These are phyloP conservation scores for Patiria pectinifera DNA, from an alignment of 53 echinoderm and acorn worm species.

Conservation along the genomic window DNA sequence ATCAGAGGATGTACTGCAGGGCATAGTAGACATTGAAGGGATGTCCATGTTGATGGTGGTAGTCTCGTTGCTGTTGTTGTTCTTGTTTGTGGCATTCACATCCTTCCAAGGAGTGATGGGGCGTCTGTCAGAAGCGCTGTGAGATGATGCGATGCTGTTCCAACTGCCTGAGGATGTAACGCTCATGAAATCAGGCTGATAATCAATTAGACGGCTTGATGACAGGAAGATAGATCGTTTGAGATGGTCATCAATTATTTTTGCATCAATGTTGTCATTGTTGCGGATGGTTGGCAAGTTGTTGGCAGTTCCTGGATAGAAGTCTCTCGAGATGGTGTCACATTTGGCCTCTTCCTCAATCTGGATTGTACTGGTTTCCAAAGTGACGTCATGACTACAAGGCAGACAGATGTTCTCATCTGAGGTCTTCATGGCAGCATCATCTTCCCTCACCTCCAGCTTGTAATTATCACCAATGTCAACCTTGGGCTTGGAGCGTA, in stretches of 20 bases:
- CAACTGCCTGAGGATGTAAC: conserved; percentile 38
- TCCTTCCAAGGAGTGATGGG: neutral
- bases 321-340: neutral
- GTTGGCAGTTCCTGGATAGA: neutral
- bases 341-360: conserved; percentile 11
- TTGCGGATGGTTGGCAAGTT: neutral
- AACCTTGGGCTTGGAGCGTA: neutral
- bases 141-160: conserved; percentile 25
- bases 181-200: neutral
- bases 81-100: conserved; percentile 19
- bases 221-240: conserved; percentile 38
- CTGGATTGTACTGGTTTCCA: neutral
- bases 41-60: conserved; percentile 5
- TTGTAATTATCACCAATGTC: conserved; percentile 16
- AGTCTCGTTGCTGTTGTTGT: conserved; percentile 28
- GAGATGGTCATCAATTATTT: conserved; percentile 21
- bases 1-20: conserved; percentile 7
- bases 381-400: neutral
- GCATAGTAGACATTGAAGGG: neutral
- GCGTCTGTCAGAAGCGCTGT: neutral
- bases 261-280: neutral
- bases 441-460: conserved; percentile 29
- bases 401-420: neutral
- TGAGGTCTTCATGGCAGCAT: conserved; percentile 15
- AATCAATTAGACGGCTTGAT: conserved; percentile 32